Conservation (phyloP, 1,140 invertebrate genomes). For the Plectus sambesii region DNA sequence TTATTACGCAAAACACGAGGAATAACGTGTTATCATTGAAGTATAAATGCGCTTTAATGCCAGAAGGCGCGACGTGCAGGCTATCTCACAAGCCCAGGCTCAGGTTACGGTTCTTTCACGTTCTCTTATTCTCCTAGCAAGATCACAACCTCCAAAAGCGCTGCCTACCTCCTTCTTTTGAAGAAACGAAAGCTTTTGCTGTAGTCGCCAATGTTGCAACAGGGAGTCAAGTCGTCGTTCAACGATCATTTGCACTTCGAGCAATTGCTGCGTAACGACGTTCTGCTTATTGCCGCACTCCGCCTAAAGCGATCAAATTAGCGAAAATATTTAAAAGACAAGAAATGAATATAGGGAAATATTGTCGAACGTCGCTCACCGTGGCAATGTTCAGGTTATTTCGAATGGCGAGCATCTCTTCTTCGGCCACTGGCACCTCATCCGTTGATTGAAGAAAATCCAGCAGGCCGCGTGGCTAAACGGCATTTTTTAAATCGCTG, state of each 20-base stretch:
- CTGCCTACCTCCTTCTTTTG: slow-evolving; percentile 52
- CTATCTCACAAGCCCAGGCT: too few relatives aligned
- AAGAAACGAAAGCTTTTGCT: slow-evolving; percentile 57
- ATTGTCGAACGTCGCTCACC: too few relatives aligned
- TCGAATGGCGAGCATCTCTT: slow-evolving; percentile 66
- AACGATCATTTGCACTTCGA: slow-evolving; percentile 48
- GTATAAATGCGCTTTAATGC: slow-evolving; percentile 4
- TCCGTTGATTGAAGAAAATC: slow-evolving; percentile 76
- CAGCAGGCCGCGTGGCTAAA: slow-evolving; percentile 65
- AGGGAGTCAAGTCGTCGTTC: slow-evolving; percentile 58
- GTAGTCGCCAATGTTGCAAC: slow-evolving; percentile 76
- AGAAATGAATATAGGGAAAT: too few relatives aligned
- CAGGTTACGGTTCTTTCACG: too few relatives aligned
- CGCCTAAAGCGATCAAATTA: slow-evolving; percentile 7
- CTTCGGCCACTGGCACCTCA: slow-evolving; percentile 63
- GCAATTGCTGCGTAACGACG: slow-evolving; percentile 32
- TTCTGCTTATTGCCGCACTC: neutral
- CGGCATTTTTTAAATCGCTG: slow-evolving; percentile 57
- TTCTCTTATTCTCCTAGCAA: too few relatives aligned
- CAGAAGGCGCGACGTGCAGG: slow-evolving; percentile 39
- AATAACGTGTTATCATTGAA: too few relatives aligned
- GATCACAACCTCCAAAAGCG: slow-evolving; percentile 22
- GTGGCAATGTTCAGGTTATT: slow-evolving; percentile 90
- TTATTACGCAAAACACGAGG: too few relatives aligned
- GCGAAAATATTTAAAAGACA: too few relatives aligned